These are phyloP conservation scores for Hydrochoerus hydrochaeris DNA, from an alignment of 2,113 vertebrate species.

Conservation along the genomic window DNA sequence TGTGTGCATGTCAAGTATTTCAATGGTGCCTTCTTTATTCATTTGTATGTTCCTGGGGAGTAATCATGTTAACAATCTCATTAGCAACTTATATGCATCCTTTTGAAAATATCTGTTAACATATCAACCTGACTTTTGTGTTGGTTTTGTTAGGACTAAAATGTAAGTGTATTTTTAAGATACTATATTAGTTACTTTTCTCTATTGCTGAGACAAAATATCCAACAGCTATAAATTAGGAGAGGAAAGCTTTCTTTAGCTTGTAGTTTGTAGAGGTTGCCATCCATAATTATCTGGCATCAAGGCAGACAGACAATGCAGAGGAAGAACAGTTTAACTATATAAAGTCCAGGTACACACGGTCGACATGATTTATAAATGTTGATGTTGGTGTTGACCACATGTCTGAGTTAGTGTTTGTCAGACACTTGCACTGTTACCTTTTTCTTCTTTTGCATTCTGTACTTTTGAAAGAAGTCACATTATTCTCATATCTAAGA, in stretches of 20 bases:
- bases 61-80: neutral
- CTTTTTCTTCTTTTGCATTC: neutral
- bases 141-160: neutral
- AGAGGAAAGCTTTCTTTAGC: neutral
- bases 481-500: neutral
- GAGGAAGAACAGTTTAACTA: neutral
- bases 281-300: neutral
- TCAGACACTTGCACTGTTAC: neutral
- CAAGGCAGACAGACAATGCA: neutral
- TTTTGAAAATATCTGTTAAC: conserved; percentile 22
- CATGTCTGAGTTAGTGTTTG: neutral
- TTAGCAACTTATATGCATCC: neutral
- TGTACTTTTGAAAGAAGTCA: neutral
- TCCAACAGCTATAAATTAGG: neutral
- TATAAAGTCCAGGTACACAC: neutral
- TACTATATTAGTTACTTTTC: neutral
- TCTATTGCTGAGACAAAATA: neutral
- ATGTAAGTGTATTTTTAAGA: neutral
- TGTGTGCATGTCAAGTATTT: neutral
- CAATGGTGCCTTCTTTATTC: neutral
- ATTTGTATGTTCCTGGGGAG: neutral
- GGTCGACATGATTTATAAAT: neutral
- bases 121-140: neutral
- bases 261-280: neutral
- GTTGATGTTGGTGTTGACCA: neutral